Evolutionary conservation across 2,113 vertebrate genomes (phyloP), one percentile per base, ranked within the genome.

Genomic region (Silurus asotus): DNA sequence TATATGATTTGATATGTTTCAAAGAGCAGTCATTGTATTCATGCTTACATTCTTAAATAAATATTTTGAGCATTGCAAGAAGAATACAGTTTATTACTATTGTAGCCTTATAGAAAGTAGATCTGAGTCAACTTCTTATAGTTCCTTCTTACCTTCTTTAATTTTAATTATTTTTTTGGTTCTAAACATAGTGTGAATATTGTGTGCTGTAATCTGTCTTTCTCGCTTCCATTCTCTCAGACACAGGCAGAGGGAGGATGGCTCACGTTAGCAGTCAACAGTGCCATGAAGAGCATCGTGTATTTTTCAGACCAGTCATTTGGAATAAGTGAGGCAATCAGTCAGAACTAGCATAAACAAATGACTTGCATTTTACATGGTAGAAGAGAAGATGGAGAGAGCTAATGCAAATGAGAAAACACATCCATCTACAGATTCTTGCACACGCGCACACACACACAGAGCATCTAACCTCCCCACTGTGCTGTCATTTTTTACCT

Each of bases 261-360:
- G 79, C 84, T 76, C 75, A 86, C 82, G 59, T 86, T 49, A 87
- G 88, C 88, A 84, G 88, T 89, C 89, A 87, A 84, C 67, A 83
- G 76, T 69, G 83, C 61, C 78, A 79, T 87, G 86, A 86, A 89
- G 89, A 90, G 81, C 87, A 88, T 78, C 67, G 8, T 86, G 82
- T 85, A 90, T 89, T 90, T 88, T 90, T 91, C 88, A 90, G 83
- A 67, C 75, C 86, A 89, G 91, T 89, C 91, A 89, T 87, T 89
- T 82, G 91, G 88, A 90, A 88, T 90, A 91, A 90, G 86, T 83
- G 88, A 87, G 83, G 87, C 87, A 89, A 90, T 90, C 89, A 88
- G 86, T 90, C 86, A 89, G 89, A 87, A 90, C 84, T 75, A 78
- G 82, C 86, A 88, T 85, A 91, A 91, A 90, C 87, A 90, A 89